Evolutionary conservation across 2,113 vertebrate species (phyloP).

Genomic region (Apaloderma vittatum): DNA sequence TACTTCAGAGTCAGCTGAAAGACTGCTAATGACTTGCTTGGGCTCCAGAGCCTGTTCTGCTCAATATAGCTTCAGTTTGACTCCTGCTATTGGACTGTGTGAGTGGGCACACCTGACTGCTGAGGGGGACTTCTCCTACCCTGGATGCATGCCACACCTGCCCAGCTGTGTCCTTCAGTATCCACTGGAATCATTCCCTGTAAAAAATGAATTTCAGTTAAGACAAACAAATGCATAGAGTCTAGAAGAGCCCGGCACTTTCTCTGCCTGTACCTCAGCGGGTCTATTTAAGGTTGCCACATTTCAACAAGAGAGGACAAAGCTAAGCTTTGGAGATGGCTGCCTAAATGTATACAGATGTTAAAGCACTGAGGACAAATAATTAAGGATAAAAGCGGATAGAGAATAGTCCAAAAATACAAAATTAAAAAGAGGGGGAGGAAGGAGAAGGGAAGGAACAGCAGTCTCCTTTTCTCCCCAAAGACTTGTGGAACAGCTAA

Average conservation of each 20-base stretch:
- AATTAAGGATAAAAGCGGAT: constrained; percentile 65
- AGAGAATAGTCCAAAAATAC: constrained; percentile 47
- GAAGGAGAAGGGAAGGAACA: constrained; percentile 20
- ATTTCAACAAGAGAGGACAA: background rate
- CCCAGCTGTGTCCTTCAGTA: background rate
- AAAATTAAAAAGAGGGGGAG: background rate
- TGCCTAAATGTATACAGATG: constrained; percentile 57
- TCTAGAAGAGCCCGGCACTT: background rate
- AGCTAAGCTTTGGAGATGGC: constrained; percentile 16
- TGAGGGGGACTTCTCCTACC: background rate
- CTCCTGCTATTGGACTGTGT: background rate
- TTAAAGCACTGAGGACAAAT: constrained; percentile 49
- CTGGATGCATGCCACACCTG: background rate
- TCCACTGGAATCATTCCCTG: background rate
- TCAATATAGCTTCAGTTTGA: constrained; percentile 2
- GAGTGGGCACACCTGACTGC: background rate
- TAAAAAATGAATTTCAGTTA: background rate
- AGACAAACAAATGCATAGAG: background rate
- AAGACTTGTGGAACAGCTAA: constrained; percentile 68
- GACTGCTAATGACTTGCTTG: constrained; percentile 11
- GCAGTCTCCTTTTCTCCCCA: constrained; percentile 15
- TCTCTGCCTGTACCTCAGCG: background rate
- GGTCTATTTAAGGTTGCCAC: background rate
- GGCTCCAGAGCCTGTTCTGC: background rate
- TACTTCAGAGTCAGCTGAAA: constrained; percentile 47